A percentile compares a stretch with the other conserved stretches of the same genome.
These are phyloP conservation scores for Diceros bicornis DNA, from an alignment of 2,797 vertebrate genomes.

Conservation along the genomic window DNA sequence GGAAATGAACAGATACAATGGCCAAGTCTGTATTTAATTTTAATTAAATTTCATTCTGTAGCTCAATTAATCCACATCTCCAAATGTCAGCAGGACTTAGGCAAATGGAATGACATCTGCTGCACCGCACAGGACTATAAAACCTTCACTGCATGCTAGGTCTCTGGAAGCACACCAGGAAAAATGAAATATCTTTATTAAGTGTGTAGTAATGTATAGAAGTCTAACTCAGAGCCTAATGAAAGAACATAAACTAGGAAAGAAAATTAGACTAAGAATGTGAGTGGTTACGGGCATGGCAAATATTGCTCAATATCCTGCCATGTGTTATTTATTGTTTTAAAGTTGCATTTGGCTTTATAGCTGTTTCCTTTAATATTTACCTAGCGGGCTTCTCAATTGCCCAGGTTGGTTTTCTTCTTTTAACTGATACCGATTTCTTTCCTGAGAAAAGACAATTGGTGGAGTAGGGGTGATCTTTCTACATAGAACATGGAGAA, in stretches of 20 bases:
- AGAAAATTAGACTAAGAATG: conserved; percentile 77
- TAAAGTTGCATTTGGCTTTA: conserved; percentile 70
- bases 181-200: conserved; percentile 87
- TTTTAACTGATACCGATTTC: background rate
- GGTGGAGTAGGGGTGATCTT: background rate
- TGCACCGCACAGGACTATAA: conserved; percentile 94
- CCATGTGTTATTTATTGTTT: conserved; percentile 73
- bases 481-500: background rate
- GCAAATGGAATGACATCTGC: conserved; percentile 99
- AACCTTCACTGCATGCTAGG: conserved; percentile 93
- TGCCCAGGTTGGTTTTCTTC: conserved; percentile 27
- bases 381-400: conserved; percentile 32
- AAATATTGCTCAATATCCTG: conserved; percentile 70
- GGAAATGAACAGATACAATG: conserved; percentile 92
- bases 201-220: conserved; percentile 84
- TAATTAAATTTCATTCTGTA: conserved; percentile 97
- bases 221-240: conserved; percentile 81
- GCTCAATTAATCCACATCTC: conserved; percentile 95
- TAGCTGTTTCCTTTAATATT: conserved; percentile 72
- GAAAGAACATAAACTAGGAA: conserved; percentile 75
- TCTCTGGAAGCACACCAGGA: conserved; percentile 92
- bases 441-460: conserved; percentile 20
- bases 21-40: conserved; percentile 95
- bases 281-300: conserved; percentile 60
- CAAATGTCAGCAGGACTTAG: conserved; percentile 98